phyloP scores from a whole-genome alignment of 1,140 invertebrate genomes.

The Campoletis sonorensis region DNA sequence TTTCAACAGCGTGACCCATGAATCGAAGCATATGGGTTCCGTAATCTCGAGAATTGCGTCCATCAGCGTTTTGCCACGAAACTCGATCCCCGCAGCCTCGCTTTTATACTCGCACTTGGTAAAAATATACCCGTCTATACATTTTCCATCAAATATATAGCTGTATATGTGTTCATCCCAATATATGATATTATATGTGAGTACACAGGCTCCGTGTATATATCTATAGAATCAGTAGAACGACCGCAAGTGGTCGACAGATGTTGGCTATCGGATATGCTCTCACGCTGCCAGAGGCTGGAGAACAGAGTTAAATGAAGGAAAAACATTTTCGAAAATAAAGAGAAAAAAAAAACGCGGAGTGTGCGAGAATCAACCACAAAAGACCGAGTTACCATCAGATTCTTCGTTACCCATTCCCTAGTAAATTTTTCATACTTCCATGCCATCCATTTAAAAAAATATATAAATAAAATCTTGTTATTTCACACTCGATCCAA shows the following conservation, averaged over 20 bases:
- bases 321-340: neutral
- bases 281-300: slow-evolving; percentile 25
- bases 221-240: slow-evolving; percentile 40
- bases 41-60: slow-evolving; percentile 8
- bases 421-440: no score
- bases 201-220: neutral
- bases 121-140: slow-evolving; percentile 22
- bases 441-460: neutral
- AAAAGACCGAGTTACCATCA: neutral
- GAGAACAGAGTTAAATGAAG: slow-evolving; percentile 32
- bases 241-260: slow-evolving; percentile 55
- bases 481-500: no score
- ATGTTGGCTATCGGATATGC: slow-evolving; percentile 47
- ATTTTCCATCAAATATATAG: slow-evolving; percentile 8
- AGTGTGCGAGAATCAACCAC: neutral
- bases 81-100: neutral
- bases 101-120: neutral
- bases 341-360: slow-evolving; percentile 35
- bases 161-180: neutral
- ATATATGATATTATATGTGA: no score
- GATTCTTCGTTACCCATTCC: neutral
- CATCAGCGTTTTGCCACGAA: slow-evolving; percentile 33
- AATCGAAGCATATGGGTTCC: neutral
- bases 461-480: neutral
- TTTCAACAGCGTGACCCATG: neutral